These are phyloP conservation scores for Zygaena filipendulae DNA, from an alignment of 2,888 invertebrate genomes.

Conservation along the genomic window DNA sequence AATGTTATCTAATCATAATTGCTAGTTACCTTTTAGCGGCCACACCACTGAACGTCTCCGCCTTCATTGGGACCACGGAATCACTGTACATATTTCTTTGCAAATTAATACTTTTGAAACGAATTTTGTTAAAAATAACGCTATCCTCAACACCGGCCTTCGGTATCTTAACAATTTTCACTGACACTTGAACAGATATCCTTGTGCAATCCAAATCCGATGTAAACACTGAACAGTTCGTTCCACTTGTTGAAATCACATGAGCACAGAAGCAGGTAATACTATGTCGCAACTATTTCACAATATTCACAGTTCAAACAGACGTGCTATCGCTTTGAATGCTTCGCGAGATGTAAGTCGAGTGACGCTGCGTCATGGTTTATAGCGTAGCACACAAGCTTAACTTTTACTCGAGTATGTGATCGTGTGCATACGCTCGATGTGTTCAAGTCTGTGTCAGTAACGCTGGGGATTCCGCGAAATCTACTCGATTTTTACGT, in stretches of 20 bases:
- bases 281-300: constrained; percentile 63
- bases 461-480: constrained; percentile 44
- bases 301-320: constrained; percentile 30
- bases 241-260: constrained; percentile 22
- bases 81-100: constrained; percentile 53
- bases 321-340: constrained; percentile 31
- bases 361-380: constrained; percentile 22
- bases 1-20: too few species aligned
- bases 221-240: too few species aligned
- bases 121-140: constrained; percentile 33
- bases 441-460: constrained; percentile 31
- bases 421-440: constrained; percentile 18
- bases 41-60: constrained; percentile 56
- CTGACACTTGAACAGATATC: constrained; percentile 28
- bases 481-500: constrained; percentile 27
- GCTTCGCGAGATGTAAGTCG: constrained; percentile 29
- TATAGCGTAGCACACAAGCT: constrained; percentile 36
- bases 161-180: constrained; percentile 27
- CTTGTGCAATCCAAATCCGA: constrained; percentile 14
- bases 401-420: too few species aligned
- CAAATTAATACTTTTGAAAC: constrained; percentile 41
- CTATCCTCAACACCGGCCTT: constrained; percentile 25
- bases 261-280: constrained; percentile 17
- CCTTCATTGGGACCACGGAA: constrained; percentile 51
- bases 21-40: constrained; percentile 53